These are phyloP conservation scores for Brachionus manjavacas DNA, from an alignment of 1,140 invertebrate genomes.

Conservation along the genomic window DNA sequence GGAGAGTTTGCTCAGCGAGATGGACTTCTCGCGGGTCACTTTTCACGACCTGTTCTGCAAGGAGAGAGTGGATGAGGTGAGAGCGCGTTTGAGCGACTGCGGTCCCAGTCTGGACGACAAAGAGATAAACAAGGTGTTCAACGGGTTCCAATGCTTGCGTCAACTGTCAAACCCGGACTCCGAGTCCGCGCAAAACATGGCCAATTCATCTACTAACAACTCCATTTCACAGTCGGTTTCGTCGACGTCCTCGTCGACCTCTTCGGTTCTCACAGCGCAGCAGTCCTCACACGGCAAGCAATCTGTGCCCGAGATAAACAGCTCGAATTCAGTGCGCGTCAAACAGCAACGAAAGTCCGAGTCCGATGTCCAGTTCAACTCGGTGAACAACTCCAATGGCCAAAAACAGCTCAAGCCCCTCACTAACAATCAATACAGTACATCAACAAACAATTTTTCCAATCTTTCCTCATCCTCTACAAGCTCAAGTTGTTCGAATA, in stretches of 20 bases:
- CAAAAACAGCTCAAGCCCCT: neutral
- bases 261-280: neutral
- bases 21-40: neutral
- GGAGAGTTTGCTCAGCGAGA: neutral
- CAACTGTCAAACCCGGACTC: neutral
- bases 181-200: neutral
- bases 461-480: neutral
- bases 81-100: neutral
- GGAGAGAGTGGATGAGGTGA: neutral
- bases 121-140: neutral
- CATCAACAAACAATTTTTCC: slow-evolving; percentile 16
- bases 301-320: neutral
- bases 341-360: slow-evolving; percentile 33
- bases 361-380: slow-evolving; percentile 12
- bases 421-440: neutral
- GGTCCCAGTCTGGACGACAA: neutral
- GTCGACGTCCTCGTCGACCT: neutral
- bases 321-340: neutral
- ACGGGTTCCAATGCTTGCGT: neutral
- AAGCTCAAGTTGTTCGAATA: neutral
- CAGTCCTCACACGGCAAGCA: neutral
- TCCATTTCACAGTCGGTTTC: neutral
- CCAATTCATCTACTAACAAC: neutral
- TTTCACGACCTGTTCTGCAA: neutral
- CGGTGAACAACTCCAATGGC: neutral